Base-by-base conservation (phyloP, 1,140 invertebrate genomes). In the Ganaspis sp. region DNA sequence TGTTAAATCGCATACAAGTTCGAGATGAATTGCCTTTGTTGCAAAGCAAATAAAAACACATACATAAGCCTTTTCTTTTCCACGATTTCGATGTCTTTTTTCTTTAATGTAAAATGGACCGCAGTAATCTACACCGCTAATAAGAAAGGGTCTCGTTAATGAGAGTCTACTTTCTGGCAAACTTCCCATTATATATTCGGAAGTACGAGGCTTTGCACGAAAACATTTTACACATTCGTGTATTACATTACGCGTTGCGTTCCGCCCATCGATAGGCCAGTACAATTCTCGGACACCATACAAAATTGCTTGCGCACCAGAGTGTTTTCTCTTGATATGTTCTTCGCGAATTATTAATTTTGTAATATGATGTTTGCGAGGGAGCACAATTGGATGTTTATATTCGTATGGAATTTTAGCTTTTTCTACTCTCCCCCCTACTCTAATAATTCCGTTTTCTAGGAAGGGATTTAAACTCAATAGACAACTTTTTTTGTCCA, bases 121-220 rank as follows among this genome's bases (percentile, higher is more conserved):
- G 19, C 78, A 81, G 70, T 77, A 87, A 74, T 90, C 87, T 6
- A 88, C 71, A 9, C 87, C 87, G 40, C 78, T 75, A 42, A 76
- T 81, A 21, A 74, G 23, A 72, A 88, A 89, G 9, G 83, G 80
- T 23, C 85, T 70, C 42, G 58, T 17, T 8, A 78, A 71, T 9
- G 29, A 82, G 9, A 87, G 79, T 75, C 87, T 69, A 34, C 76
- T 74, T 38, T 72, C 23, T 9, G 87, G 88, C 37, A 89, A 69
- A 23, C 86, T 76, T 34, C 86, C 87, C 88, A 90, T 89, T 5
- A 81, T 40, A 29, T 81, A n/a, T n/a, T n/a, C n/a, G n/a, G n/a
- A n/a, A n/a, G n/a, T 34, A 69, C 75, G 69, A 71, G 78, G 80
- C 34, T 83, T 83, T 17, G 73, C 70, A 34, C 81, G 72, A 54